These are phyloP conservation scores for Cyanoramphus novaezelandiae DNA, from an alignment of 2,113 vertebrate genomes.

Conservation along the genomic window DNA sequence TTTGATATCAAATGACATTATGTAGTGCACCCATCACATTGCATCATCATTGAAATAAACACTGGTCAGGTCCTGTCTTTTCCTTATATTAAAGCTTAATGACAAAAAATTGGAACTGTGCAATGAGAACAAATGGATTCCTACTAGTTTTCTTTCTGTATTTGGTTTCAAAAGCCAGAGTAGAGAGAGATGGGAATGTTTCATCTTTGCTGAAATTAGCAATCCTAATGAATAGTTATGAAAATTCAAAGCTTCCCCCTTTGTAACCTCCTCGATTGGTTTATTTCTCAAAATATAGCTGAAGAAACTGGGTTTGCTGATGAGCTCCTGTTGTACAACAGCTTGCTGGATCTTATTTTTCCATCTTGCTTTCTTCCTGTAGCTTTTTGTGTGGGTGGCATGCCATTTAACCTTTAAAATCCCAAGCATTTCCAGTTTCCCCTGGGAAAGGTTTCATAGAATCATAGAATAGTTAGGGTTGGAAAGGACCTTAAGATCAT, in stretches of 20 bases:
- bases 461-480: too few relatives aligned
- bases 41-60: constrained; percentile 25
- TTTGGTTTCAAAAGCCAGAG: not conserved
- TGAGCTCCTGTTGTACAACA: not conserved
- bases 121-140: not conserved
- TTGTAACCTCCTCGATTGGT: not conserved
- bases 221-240: not conserved
- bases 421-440: not conserved
- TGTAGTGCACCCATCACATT: constrained; percentile 37
- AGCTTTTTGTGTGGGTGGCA: not conserved
- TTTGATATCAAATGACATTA: constrained; percentile 33
- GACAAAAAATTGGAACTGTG: not conserved
- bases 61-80: not conserved
- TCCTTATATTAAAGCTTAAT: constrained; percentile 26
- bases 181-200: not conserved
- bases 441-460: not conserved
- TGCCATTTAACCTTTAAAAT: not conserved
- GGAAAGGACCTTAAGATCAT: too few relatives aligned
- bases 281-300: not conserved
- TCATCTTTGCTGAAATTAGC: not conserved
- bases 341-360: not conserved
- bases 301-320: not conserved
- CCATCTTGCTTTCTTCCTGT: not conserved
- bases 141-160: not conserved
- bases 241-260: not conserved